Conservation (phyloP, 2,888 invertebrate species). For the Colostygia pectinataria region DNA sequence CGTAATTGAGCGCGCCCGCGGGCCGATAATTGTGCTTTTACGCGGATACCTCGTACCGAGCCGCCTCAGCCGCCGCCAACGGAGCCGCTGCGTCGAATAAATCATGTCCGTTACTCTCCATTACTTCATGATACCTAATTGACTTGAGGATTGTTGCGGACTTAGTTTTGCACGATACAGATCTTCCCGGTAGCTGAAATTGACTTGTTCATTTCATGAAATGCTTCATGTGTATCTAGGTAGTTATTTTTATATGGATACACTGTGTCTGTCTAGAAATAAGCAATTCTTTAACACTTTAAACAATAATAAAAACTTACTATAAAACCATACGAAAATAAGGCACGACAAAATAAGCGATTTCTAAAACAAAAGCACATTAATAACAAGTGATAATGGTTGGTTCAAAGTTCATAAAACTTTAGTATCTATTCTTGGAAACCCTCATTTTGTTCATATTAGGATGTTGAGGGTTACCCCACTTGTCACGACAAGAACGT, state of each 20-base stretch:
- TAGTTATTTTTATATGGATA: neutral
- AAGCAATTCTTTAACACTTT: no score
- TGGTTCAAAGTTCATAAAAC: constrained; percentile 27
- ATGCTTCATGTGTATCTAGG: neutral
- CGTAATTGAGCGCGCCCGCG: constrained; percentile 82
- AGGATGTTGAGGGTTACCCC: constrained; percentile 67
- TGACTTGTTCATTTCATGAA: constrained; percentile 19
- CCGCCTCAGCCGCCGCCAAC: constrained; percentile 40
- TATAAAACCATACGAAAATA: no score
- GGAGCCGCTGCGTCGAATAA: constrained; percentile 60
- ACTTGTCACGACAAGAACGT: constrained; percentile 73
- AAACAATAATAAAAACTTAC: no score
- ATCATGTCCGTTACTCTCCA: constrained; percentile 82
- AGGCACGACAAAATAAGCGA: neutral
- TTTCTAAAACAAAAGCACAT: constrained; percentile 5
- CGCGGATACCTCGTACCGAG: constrained; percentile 58
- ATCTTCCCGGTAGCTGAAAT: constrained; percentile 21
- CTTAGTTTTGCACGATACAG: constrained; percentile 37
- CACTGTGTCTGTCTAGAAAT: no score
- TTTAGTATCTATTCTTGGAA: constrained; percentile 29
- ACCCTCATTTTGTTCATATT: constrained; percentile 50
- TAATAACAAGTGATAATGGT: constrained; percentile 9
- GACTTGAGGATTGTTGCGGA: constrained; percentile 65
- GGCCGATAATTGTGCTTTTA: constrained; percentile 80
- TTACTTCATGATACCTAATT: constrained; percentile 80